Evolutionary conservation across 2,797 vertebrate genomes (phyloP).

Genomic region (Danio choprae): DNA sequence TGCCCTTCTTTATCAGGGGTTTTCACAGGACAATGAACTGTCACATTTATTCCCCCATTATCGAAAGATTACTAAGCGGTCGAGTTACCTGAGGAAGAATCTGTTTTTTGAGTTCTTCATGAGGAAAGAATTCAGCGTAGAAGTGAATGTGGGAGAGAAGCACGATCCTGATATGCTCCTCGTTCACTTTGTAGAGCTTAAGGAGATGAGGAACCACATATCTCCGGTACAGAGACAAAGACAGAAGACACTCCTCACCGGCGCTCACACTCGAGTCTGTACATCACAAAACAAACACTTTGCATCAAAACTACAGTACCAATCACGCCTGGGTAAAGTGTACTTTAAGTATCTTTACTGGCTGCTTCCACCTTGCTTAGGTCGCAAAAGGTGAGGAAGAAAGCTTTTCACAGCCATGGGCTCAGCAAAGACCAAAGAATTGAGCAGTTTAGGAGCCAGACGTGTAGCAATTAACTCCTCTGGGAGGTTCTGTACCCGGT

Average conservation of each 20-base stretch:
- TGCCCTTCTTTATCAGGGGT: no score
- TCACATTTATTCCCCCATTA: no score
- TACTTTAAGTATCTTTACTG: neutral
- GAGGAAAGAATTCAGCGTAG: constrained; percentile 89
- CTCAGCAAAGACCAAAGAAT: constrained; percentile 94
- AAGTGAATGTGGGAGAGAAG: constrained; percentile 90
- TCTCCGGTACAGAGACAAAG: constrained; percentile 85
- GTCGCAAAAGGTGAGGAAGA: constrained; percentile 92
- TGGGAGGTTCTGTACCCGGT: constrained; percentile 88
- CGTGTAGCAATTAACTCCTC: constrained; percentile 90
- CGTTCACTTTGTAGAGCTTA: constrained; percentile 90
- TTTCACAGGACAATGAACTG: no score
- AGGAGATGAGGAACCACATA: constrained; percentile 91
- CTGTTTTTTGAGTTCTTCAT: constrained; percentile 90
- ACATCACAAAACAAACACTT: constrained; percentile 3
- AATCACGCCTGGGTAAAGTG: no score
- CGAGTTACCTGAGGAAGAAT: constrained; percentile 91
- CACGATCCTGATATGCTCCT: constrained; percentile 92
- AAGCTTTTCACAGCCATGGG: constrained; percentile 96
- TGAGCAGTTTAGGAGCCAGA: constrained; percentile 91
- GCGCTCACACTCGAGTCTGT: constrained; percentile 69
- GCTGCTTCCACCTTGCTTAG: constrained; percentile 86
- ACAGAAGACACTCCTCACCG: constrained; percentile 85
- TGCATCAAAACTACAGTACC: neutral
- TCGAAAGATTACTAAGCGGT: neutral